Percentiles rank a stretch among this genome's conserved stretches.
phyloP scores from a whole-genome alignment of 2,797 vertebrate genomes.

The Meda fulgida region DNA sequence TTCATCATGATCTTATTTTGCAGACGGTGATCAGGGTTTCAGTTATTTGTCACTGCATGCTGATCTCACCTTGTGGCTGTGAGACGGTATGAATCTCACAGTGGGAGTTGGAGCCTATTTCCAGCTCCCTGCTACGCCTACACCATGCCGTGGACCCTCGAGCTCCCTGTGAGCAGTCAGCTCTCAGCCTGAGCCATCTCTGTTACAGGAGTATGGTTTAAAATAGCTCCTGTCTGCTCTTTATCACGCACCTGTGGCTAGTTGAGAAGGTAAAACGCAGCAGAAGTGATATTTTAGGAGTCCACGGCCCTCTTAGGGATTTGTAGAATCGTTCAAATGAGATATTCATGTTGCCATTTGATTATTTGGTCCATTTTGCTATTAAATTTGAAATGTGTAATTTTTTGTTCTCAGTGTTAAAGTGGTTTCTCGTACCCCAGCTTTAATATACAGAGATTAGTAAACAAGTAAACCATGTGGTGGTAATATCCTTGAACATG shows the following conservation, averaged over 20 bases:
- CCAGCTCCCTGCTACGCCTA: conserved; percentile 54
- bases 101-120: conserved; percentile 60
- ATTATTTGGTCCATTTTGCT: conserved; percentile 6
- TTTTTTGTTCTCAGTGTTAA: neutral
- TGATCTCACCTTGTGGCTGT: conserved; percentile 33
- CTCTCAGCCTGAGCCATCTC: conserved; percentile 49
- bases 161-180: conserved; percentile 32
- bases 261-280: conserved; percentile 46
- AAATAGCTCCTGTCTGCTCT: conserved; percentile 54
- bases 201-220: conserved; percentile 50
- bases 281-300: conserved; percentile 50
- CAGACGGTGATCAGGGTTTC: neutral
- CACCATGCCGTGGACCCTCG: conserved; percentile 39
- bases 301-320: neutral
- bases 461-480: neutral
- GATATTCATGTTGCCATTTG: conserved; percentile 17
- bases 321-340: neutral
- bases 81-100: conserved; percentile 35
- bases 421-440: neutral
- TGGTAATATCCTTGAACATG: neutral
- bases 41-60: conserved; percentile 12
- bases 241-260: conserved; percentile 52
- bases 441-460: neutral
- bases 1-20: neutral
- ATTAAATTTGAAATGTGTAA: neutral